Evolutionary conservation across 2,797 vertebrate genomes (phyloP).

Genomic region (Myotis planiceps): DNA sequence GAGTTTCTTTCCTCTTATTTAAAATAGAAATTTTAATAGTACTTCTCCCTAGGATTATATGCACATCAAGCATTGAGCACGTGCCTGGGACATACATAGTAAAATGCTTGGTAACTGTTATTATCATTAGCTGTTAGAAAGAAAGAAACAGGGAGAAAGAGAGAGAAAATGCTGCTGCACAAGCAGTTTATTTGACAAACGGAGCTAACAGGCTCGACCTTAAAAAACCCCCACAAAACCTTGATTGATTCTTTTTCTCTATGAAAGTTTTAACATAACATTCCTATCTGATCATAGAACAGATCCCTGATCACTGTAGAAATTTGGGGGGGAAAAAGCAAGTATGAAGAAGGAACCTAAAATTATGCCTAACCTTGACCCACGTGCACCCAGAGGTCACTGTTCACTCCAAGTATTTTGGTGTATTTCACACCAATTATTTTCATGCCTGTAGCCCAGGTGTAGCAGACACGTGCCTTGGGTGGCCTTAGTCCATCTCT

Average conservation of each 20-base stretch:
- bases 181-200: not conserved
- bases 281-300: not conserved
- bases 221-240: not conserved
- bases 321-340: not conserved
- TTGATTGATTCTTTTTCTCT: not conserved
- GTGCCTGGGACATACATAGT: not conserved
- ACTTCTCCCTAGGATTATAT: not conserved
- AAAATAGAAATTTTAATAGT: not conserved
- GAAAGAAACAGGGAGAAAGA: not conserved
- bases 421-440: not conserved
- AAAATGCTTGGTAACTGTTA: not conserved
- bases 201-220: not conserved
- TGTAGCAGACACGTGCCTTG: not conserved
- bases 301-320: not conserved
- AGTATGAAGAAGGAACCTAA: not conserved
- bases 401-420: not conserved
- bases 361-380: not conserved
- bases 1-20: not conserved
- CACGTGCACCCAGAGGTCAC: rapidly evolving
- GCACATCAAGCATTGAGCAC: not conserved
- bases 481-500: not conserved
- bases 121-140: not conserved
- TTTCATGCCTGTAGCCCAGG: not conserved
- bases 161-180: not conserved
- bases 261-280: not conserved